These are phyloP conservation scores for Eupithecia inturbata DNA, from an alignment of 2,888 invertebrate genomes.

Conservation along the genomic window DNA sequence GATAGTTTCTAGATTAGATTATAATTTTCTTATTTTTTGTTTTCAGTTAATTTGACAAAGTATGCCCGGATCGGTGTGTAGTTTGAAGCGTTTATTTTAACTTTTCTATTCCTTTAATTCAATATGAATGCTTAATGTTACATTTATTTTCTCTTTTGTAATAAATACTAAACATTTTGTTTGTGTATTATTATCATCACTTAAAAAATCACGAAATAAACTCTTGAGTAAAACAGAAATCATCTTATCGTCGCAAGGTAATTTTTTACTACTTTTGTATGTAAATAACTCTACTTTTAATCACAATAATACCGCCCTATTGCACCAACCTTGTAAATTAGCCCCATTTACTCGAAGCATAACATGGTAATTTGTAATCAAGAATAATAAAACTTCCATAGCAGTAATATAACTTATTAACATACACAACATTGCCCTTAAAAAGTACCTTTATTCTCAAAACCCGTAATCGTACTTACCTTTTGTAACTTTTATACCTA, in stretches of 20 bases:
- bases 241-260: slow-evolving; percentile 25
- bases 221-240: slow-evolving; percentile 8
- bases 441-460: too few species aligned
- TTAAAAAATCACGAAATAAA: slow-evolving; percentile 21
- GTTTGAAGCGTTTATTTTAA: slow-evolving; percentile 43
- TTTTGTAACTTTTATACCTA: too few species aligned
- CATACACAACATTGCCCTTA: not conserved
- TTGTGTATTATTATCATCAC: slow-evolving; percentile 44
- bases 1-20: slow-evolving; percentile 18
- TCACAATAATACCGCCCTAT: not conserved
- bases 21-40: slow-evolving; percentile 59
- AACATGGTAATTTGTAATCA: not conserved
- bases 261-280: slow-evolving; percentile 21
- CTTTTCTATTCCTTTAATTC: slow-evolving; percentile 50
- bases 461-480: too few species aligned
- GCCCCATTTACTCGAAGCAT: not conserved
- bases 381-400: not conserved
- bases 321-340: not conserved
- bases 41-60: slow-evolving; percentile 80
- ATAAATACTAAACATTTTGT: slow-evolving; percentile 39
- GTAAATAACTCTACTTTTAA: not conserved
- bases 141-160: slow-evolving; percentile 39
- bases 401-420: not conserved
- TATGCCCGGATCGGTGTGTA: slow-evolving; percentile 79
- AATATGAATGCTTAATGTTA: slow-evolving; percentile 52